Conservation (phyloP, 2,797 vertebrate species). For the Emydoidea blandingii region DNA sequence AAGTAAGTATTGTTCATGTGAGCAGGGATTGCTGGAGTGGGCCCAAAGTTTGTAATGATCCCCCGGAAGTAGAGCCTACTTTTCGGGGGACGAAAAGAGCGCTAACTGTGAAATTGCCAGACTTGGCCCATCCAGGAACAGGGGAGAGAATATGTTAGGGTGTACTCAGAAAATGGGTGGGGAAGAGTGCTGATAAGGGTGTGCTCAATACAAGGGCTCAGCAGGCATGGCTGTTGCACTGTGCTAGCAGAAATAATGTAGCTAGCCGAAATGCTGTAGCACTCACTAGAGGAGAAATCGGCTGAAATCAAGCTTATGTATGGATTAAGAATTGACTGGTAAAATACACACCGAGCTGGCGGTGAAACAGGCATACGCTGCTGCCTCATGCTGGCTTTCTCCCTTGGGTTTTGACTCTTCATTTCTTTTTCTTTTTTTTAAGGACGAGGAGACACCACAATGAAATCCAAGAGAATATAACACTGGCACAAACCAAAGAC, state of each 20-base stretch:
- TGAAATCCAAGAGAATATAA: constrained; percentile 74
- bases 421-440: constrained; percentile 31
- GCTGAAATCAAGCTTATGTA: background rate
- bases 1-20: background rate
- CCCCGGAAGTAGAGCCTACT: background rate
- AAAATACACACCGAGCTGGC: background rate
- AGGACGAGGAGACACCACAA: constrained; percentile 84
- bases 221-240: background rate
- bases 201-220: background rate
- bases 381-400: background rate
- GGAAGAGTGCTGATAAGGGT: background rate
- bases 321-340: background rate
- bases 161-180: background rate
- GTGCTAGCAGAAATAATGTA: background rate
- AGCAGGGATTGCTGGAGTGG: background rate
- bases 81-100: background rate
- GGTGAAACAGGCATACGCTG: background rate
- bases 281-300: background rate
- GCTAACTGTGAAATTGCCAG: background rate
- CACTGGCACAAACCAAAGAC: constrained; percentile 81
- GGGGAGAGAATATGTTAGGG: background rate
- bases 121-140: background rate
- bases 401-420: background rate
- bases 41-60: background rate
- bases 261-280: background rate